Base-by-base conservation (phyloP, 2,113 vertebrate genomes). In the Oryzias curvinotus region DNA sequence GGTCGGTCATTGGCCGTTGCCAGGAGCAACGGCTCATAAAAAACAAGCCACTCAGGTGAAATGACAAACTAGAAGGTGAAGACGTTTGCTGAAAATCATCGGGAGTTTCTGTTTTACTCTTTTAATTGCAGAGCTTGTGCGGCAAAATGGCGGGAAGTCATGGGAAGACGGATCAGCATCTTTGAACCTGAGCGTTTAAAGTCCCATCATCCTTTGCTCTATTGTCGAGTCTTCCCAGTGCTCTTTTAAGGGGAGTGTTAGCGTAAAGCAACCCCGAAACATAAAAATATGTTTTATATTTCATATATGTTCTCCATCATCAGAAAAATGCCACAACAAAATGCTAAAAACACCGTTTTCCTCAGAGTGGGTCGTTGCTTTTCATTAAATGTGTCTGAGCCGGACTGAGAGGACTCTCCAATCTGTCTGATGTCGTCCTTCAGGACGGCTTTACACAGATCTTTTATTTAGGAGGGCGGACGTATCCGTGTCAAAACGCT, bases 61-160 rank as follows among this genome's bases (percentile, higher is more conserved):
- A 54, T 56, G 10, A 65, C 12, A 71, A 61, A 46, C 8, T n/a
- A 52, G 56, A 15, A 19, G 53, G 7, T 36, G 48, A 59, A 62
- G 18, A 26, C 42, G 21, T 41, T 45, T 42, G 36, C 52, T 62
- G 52, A 71, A 42, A 49, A 65, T 65, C 49, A 58, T 62, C 51
- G 56, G 51, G 46, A 17, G 49, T 23, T 47, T 26, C 18, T 14
- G 1, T 10, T 52, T 71, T 47, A 21, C 41, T 14, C 46, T 57
- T 63, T 51, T 52, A 54, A 55, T 57, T 57, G 62, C 77, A 54
- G 53, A 69, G 57, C 51, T 69, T 59, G 46, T 55, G 51, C 21
- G 41, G 53, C 0, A 36, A 36, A n/a, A 41, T 5, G 23, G 5
- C 57, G 52, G 16, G 21, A 14, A 55, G 65, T 54, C 25, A 26